phyloP scores from a whole-genome alignment of 2,797 vertebrate species.

The Eutrigla gurnardus region DNA sequence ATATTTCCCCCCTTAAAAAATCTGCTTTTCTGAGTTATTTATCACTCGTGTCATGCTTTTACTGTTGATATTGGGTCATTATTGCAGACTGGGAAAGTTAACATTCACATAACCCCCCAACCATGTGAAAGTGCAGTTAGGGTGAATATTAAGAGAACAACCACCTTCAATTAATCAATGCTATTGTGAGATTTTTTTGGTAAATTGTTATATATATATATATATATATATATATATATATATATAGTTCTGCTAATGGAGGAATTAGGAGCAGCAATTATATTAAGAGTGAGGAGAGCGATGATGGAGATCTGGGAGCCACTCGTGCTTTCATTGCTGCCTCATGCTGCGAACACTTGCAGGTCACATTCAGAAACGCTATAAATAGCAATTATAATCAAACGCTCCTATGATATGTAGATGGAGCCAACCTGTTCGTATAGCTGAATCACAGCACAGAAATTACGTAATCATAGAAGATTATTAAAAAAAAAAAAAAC shows the following conservation, averaged over 20 bases:
- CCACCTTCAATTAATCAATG: constrained; percentile 52
- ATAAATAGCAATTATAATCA: constrained; percentile 52
- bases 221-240: neutral
- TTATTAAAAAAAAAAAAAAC: no score
- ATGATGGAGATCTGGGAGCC: constrained; percentile 38
- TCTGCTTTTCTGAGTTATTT: neutral
- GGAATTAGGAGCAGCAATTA: constrained; percentile 31
- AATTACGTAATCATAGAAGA: neutral
- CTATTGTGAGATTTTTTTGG: constrained; percentile 39
- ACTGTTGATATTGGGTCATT: neutral
- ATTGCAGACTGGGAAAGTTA: constrained; percentile 2
- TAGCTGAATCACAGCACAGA: neutral
- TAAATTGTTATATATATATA: neutral
- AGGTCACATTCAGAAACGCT: constrained; percentile 7
- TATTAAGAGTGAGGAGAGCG: constrained; percentile 20
- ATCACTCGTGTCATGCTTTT: neutral
- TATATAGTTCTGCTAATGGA: constrained; percentile 25
- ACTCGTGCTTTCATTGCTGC: constrained; percentile 34
- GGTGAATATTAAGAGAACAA: constrained; percentile 15
- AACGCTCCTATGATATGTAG: constrained; percentile 2
- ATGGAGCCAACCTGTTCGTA: neutral
- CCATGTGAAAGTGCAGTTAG: neutral
- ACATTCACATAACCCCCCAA: neutral
- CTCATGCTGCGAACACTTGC: constrained; percentile 55
- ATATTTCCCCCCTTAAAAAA: neutral